Percentiles rank a stretch among this genome's conserved stretches.
phyloP scores from a whole-genome alignment of 1,140 invertebrate genomes.

The Drosophila sp. region DNA sequence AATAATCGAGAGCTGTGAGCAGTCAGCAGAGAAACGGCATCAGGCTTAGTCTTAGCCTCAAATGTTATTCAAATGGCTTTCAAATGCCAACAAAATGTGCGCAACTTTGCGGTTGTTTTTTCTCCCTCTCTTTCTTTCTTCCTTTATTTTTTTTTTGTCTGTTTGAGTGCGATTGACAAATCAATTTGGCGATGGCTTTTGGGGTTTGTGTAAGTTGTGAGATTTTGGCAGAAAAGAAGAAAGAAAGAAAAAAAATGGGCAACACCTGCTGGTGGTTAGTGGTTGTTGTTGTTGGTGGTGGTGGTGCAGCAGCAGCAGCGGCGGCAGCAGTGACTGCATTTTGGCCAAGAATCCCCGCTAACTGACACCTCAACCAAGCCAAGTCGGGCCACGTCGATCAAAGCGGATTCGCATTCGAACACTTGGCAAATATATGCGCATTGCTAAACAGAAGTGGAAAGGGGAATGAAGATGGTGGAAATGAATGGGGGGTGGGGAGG shows the following conservation, averaged over 20 bases:
- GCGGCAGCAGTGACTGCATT: conserved; percentile 25
- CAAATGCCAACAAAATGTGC: conserved; percentile 76
- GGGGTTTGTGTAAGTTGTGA: conserved; percentile 41
- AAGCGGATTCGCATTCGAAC: conserved; percentile 59
- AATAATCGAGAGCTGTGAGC: conserved; percentile 25
- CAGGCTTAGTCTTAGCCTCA: conserved; percentile 30
- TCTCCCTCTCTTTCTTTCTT: no score
- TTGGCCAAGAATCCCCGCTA: conserved; percentile 52
- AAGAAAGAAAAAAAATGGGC: conserved; percentile 21
- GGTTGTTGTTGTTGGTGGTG: conserved; percentile 38
- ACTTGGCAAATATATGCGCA: conserved; percentile 79
- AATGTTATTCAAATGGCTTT: conserved; percentile 78
- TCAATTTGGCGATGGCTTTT: conserved; percentile 72
- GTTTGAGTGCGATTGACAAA: conserved; percentile 67
- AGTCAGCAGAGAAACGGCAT: conserved; percentile 14
- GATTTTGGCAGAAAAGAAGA: conserved; percentile 21
- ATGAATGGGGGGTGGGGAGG: not conserved
- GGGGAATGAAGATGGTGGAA: not conserved
- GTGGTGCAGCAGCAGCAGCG: conserved; percentile 11
- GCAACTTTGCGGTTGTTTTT: conserved; percentile 63
- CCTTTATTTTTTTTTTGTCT: conserved; percentile 21
- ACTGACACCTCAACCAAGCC: conserved; percentile 52
- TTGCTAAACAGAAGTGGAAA: conserved; percentile 50
- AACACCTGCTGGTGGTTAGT: conserved; percentile 74
- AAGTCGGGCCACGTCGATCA: conserved; percentile 72